These are phyloP conservation scores for Conopomorpha cramerella DNA, from an alignment of 1,140 invertebrate species.

Conservation along the genomic window DNA sequence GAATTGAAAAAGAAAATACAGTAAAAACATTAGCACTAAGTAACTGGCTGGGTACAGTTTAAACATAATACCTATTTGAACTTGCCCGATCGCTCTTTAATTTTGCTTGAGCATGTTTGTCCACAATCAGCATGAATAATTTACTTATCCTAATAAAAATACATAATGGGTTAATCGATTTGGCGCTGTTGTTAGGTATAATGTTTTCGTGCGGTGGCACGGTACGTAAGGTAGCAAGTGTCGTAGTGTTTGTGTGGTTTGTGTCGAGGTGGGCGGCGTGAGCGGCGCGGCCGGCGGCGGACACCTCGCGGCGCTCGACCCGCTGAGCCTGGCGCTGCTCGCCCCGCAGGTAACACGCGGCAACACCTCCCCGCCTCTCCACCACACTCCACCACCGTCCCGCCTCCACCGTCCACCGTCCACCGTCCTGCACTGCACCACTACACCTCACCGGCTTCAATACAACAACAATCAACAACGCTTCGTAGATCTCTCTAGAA, in stretches of 20 bases:
- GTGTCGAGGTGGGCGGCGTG: constrained; percentile 58
- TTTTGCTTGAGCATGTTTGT: constrained; percentile 54
- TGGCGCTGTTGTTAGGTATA: too few species aligned
- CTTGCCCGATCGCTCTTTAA: constrained; percentile 50
- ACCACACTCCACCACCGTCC: constrained; percentile 11
- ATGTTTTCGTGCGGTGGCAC: constrained; percentile 16
- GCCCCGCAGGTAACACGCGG: constrained; percentile 48
- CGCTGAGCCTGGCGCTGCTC: constrained; percentile 52
- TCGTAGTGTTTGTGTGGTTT: constrained; percentile 58
- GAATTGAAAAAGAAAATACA: too few species aligned
- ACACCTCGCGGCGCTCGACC: constrained; percentile 49
- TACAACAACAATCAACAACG: too few species aligned
- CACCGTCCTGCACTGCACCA: too few species aligned
- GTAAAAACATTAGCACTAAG: too few species aligned
- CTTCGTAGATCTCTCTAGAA: too few species aligned
- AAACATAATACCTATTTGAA: constrained; percentile 27
- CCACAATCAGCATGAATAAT: too few species aligned
- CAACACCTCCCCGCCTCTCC: constrained; percentile 15
- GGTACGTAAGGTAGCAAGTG: constrained; percentile 38
- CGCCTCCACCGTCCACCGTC: constrained; percentile 8
- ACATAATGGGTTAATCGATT: too few species aligned
- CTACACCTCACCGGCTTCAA: too few species aligned
- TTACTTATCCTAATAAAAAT: too few species aligned
- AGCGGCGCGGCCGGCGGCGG: constrained; percentile 48
- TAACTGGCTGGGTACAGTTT: constrained; percentile 30